Conservation (phyloP, 2,797 vertebrate species). For the Trematomus bernacchii region DNA sequence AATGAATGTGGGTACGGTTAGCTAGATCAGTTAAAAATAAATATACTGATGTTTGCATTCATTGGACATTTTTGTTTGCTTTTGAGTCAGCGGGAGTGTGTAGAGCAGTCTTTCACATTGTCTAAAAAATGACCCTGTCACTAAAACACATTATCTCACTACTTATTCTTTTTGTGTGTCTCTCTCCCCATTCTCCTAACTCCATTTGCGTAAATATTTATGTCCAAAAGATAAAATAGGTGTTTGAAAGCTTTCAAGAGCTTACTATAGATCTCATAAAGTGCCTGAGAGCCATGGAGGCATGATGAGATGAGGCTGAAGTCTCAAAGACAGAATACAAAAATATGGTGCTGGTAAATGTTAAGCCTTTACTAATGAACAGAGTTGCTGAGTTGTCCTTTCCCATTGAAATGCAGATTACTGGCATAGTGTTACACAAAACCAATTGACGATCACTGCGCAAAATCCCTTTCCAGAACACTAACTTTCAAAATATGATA, state of each 20-base stretch:
- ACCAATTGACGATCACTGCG: constrained; percentile 16
- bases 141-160: constrained; percentile 9
- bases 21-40: constrained; percentile 3
- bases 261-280: constrained; percentile 12
- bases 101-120: neutral
- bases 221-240: constrained; percentile 31
- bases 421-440: constrained; percentile 23
- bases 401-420: constrained; percentile 47
- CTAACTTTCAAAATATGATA: constrained; percentile 20
- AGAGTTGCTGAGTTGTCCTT: constrained; percentile 34
- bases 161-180: neutral
- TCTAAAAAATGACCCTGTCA: constrained; percentile 23
- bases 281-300: neutral
- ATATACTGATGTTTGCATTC: constrained; percentile 2
- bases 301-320: constrained; percentile 14
- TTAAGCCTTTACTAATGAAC: constrained; percentile 35
- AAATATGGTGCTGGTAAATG: neutral
- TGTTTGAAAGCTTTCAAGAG: constrained; percentile 16
- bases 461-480: constrained; percentile 11
- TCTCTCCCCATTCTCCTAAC: neutral
- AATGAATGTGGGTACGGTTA: neutral
- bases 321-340: constrained; percentile 2
- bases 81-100: constrained; percentile 4
- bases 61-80: neutral
- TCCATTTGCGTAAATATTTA: constrained; percentile 11